Base-by-base conservation (phyloP, 1,140 invertebrate genomes). In the Himalopsyche phryganea region DNA sequence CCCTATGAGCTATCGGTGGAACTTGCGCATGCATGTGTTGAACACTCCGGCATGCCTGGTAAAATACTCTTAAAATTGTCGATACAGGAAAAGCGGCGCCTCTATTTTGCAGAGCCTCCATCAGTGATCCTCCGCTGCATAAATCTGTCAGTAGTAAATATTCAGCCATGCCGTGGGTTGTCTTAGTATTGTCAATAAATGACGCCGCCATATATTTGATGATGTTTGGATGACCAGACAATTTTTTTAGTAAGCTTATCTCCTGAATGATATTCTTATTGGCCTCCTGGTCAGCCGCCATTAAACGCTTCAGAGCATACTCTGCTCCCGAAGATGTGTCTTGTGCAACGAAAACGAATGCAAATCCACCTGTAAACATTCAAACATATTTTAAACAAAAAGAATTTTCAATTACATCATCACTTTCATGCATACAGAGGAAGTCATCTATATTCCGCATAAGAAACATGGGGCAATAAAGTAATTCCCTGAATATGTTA, bases 271-370 rank as follows among this genome's bases (percentile, higher is more conserved):
- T 87, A 69, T 80, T 83, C 68, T 81, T 83, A 67, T 87, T 90
- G n/a, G 87, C 80, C 66, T 88, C 85, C 63, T 90, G 87, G 75
- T 90, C 88, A 32, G 84, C 84, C 18, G 88, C 88, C 69, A 91
- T 83, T 53, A 92, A 78, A 70, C 87, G 86, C 83, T 93, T 93
- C 58, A 96, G 80, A 66, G 94, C 93, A 83, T 92, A 96, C 68
- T 95, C 91, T 65, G 91, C 91, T 53, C 90, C 90, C 61, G 83
- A 85, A 53, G 85, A 82, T 52, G 89, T 72, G 81, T 96, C 92
- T 83, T 95, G 91, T 63, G 91, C 93, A 59, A 92, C 87, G 82
- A 90, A 97, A 46, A 97, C 93, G 81, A 93, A 89, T 45, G 92
- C 92, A 85, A 92, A 96, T 66, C 93, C 93, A 83, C 94, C 94